Evolutionary conservation across 2,797 vertebrate genomes (phyloP), one percentile per base, ranked within the genome.

Genomic region (Squalus acanthias): DNA sequence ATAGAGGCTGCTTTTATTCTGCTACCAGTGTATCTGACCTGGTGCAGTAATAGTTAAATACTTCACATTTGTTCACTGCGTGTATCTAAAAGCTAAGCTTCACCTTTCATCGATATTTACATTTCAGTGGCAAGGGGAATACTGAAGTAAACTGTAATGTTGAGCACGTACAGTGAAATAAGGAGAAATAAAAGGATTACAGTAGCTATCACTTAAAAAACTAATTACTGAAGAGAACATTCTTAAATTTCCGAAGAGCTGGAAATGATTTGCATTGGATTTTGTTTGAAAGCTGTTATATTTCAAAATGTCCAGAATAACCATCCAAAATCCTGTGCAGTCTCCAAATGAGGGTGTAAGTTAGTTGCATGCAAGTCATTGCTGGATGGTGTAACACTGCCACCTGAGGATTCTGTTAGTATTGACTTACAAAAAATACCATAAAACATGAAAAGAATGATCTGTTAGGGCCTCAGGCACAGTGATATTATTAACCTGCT

Each of bases 401-500:
- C 88, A 63, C 33, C 88, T 92, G 89, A 92, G 60, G 63, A 92
- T 92, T 92, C 24, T 29, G 29, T 92, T 92, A n/a, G 89, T 13
- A 92, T 92, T 92, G 89, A 92, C 60, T 92, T 12, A 7, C 29
- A 17, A 63, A 26, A n/a, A 65, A 92, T 50, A 39, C 29, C 13
- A 92, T 60, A 63, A 92, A 65, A 93, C n/a, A 93, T 93, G 65
- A 93, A 93, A 92, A 69, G 63, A 93, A 93, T 46, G 91, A 39
- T 69, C n/a, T 93, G 20, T 67, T 93, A 39, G 17, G 60, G 91
- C 60, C 91, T 67, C 10, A 65, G 63, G 33, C 60, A 93, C 57
- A 65, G n/a, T 69, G 24, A 93, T 69, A 69, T 93, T 93, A 93
- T 93, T 93, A 93, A 93, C 63, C 63, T 93, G n/a, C 63, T 69